Percentiles rank a stretch among this genome's conserved stretches.
These are phyloP conservation scores for Aythya fuligula DNA, from an alignment of 2,797 vertebrate species.

Conservation along the genomic window DNA sequence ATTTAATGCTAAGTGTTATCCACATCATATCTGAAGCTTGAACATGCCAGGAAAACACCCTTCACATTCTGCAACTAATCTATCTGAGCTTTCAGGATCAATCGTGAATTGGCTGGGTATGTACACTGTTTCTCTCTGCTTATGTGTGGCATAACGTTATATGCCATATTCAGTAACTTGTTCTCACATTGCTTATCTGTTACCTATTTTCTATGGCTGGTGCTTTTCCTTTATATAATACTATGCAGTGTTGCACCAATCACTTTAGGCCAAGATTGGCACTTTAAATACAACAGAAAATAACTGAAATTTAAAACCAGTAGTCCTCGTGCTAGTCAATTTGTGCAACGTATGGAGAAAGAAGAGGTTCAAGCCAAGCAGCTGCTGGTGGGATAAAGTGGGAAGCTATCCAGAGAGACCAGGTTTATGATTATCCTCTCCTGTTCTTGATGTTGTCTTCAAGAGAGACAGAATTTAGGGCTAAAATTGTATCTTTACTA, in stretches of 20 bases:
- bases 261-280: slow-evolving; percentile 3
- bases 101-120: slow-evolving; percentile 29
- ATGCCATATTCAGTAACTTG: background rate
- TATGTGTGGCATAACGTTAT: background rate
- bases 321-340: slow-evolving; percentile 2
- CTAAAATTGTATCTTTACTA: background rate
- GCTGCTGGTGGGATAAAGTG: slow-evolving; percentile 53
- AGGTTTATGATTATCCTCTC: slow-evolving; percentile 47
- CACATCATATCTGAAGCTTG: slow-evolving; percentile 38
- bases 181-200: slow-evolving; percentile 25
- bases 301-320: slow-evolving; percentile 18
- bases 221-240: slow-evolving; percentile 32
- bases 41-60: slow-evolving; percentile 58
- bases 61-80: slow-evolving; percentile 30
- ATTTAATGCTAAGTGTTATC: slow-evolving; percentile 57
- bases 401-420: slow-evolving; percentile 36
- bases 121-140: background rate
- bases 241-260: background rate
- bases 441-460: slow-evolving; percentile 38
- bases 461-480: slow-evolving; percentile 14
- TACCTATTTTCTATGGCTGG: background rate
- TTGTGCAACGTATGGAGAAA: slow-evolving; percentile 9
- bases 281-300: slow-evolving; percentile 27
- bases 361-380: slow-evolving; percentile 46
- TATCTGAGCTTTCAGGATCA: slow-evolving; percentile 47